A percentile compares a stretch with the other conserved stretches of the same genome.
These are phyloP conservation scores for Abramis brama DNA, from an alignment of 2,113 vertebrate species.

Conservation along the genomic window DNA sequence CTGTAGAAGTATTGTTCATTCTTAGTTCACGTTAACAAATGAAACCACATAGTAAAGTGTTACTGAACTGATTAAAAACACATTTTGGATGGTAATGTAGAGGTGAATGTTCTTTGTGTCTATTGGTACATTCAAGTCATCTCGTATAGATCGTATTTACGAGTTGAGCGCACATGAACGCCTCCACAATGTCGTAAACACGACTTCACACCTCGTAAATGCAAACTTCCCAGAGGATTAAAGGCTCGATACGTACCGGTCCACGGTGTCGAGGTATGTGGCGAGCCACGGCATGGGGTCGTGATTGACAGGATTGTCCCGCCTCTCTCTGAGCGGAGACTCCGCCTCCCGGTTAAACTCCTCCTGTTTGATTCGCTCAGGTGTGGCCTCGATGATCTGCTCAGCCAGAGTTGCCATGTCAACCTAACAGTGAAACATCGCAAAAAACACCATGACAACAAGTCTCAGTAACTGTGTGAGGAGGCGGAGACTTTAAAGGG, in stretches of 20 bases:
- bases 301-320: constrained; percentile 77
- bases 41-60: no score
- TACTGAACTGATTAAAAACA: not conserved
- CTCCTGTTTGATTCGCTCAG: constrained; percentile 88
- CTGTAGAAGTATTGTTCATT: no score
- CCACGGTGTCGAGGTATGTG: constrained; percentile 86
- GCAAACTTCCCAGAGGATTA: no score
- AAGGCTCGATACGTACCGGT: constrained; percentile 71
- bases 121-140: no score
- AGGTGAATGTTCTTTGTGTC: not conserved
- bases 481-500: no score
- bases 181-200: no score
- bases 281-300: constrained; percentile 88
- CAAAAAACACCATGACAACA: not conserved
- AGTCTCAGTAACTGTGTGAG: no score
- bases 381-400: constrained; percentile 91
- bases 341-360: constrained; percentile 78
- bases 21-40: no score
- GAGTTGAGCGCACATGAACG: no score
- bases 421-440: constrained; percentile 72
- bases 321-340: constrained; percentile 77
- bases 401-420: constrained; percentile 89
- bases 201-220: no score
- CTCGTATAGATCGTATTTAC: no score
- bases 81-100: not conserved